Evolutionary conservation across 1,140 invertebrate species (phyloP).

Genomic region (Antheraea mylitta): DNA sequence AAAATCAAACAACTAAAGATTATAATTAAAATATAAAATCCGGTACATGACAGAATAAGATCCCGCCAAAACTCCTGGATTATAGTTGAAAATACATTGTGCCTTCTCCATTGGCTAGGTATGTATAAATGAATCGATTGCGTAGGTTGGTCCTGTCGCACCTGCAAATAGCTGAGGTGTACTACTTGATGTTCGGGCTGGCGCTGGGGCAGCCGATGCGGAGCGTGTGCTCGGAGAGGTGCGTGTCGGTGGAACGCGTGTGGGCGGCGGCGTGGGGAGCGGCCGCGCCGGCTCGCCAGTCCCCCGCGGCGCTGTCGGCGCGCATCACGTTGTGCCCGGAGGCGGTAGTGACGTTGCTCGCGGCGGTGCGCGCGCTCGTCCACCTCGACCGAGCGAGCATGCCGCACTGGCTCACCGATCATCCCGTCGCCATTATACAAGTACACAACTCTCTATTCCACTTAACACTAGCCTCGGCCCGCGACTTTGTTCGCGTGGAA

Average conservation of each 20-base stretch:
- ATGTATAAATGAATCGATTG: not conserved
- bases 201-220: slow-evolving; percentile 94
- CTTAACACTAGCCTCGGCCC: too few relatives aligned
- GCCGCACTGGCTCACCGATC: slow-evolving; percentile 89
- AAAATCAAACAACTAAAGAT: too few relatives aligned
- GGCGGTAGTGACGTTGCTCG: slow-evolving; percentile 92
- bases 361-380: slow-evolving; percentile 91
- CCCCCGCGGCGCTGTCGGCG: slow-evolving; percentile 87
- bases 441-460: slow-evolving; percentile 37
- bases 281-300: slow-evolving; percentile 81
- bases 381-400: slow-evolving; percentile 82
- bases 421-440: slow-evolving; percentile 93
- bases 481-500: too few relatives aligned
- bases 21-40: too few relatives aligned
- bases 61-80: too few relatives aligned
- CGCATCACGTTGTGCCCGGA: slow-evolving; percentile 93
- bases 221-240: slow-evolving; percentile 86
- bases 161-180: slow-evolving; percentile 93
- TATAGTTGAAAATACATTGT: too few relatives aligned
- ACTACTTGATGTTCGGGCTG: slow-evolving; percentile 94
- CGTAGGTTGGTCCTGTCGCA: slow-evolving; percentile 73
- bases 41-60: too few relatives aligned
- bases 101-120: too few relatives aligned
- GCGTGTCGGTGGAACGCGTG: slow-evolving; percentile 90
- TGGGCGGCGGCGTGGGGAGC: slow-evolving; percentile 97